A percentile compares a stretch with the other conserved stretches of the same genome.
These are phyloP conservation scores for Callospermophilus lateralis DNA, from an alignment of 2,113 vertebrate genomes.

Conservation along the genomic window DNA sequence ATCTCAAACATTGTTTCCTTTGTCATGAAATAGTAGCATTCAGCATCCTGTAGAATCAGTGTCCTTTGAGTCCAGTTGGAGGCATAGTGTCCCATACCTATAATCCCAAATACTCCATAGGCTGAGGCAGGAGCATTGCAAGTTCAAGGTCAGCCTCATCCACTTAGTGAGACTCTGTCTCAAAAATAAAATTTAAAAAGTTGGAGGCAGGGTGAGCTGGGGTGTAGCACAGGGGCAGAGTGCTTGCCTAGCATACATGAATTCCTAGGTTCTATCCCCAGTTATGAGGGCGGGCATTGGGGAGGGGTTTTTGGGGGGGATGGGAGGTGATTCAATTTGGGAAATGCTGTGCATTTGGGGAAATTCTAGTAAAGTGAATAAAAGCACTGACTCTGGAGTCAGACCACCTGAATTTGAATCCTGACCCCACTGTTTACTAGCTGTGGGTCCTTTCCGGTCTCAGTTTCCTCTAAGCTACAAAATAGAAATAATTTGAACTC, in stretches of 20 bases:
- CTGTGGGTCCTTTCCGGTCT: not conserved
- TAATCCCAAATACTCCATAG: too few species aligned
- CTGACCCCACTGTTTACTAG: not conserved
- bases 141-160: too few species aligned
- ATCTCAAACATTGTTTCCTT: not conserved
- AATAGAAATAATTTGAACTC: not conserved
- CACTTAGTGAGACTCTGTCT: too few species aligned
- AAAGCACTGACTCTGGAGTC: not conserved
- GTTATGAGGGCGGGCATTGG: too few species aligned
- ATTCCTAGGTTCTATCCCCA: too few species aligned
- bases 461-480: not conserved
- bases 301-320: too few species aligned
- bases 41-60: not conserved
- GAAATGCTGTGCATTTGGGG: not conserved
- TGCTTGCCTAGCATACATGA: too few species aligned
- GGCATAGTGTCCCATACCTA: too few species aligned
- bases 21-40: not conserved
- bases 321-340: not conserved
- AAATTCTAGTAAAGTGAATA: not conserved
- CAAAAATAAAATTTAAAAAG: too few species aligned
- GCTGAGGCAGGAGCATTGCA: too few species aligned
- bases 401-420: not conserved
- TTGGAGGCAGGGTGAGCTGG: too few species aligned
- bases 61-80: not conserved
- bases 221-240: too few species aligned